Evolutionary conservation across 2,113 vertebrate species (phyloP), one percentile per base, ranked within the genome.

Genomic region (Cromileptes altivelis): DNA sequence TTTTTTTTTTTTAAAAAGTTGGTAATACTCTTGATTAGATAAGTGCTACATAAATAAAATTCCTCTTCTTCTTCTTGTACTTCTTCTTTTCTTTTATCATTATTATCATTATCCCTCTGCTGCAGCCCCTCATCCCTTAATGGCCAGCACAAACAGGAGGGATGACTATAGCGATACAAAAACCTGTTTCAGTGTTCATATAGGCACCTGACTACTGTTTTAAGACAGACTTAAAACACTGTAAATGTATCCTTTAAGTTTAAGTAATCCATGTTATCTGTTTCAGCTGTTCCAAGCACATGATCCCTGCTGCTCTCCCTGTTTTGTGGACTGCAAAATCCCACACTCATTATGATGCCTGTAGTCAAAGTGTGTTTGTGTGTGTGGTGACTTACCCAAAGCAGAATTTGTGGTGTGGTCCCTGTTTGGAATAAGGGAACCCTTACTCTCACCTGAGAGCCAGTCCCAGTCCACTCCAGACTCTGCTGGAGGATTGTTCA

Each of bases 361-460:
- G 13, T 25, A n/a, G 4, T 50, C 30, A n/a, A 15, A 4, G 27
- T 50, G 15, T 50, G 52, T 63, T 1, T 56, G 25, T 19, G 19
- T 33, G 49, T 55, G 52, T 63, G 18, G 3, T 69, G 6, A 56
- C 78, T 79, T 73, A 95, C 95, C 95, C 14, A 93, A 78, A 63
- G 86, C 63, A 61, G 95, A 92, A 83, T 45, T 83, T 65, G 93
- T 95, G 19, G 94, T 85, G 85, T 95, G 95, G 78, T 96, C 95
- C 11, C 30, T 84, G 0, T 0, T 0, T 27, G 95, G 95, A 47
- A 60, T 9, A 1, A 87, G 6, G 0, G 0, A 0, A 6, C 21
- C 23, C 0, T 4, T 3, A 61, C 70, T 90, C 2, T n/a, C 45
- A 5, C 78, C 92, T 12, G 95, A 94, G 2, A 91, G 90, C 95